Evolutionary conservation across 2,797 vertebrate genomes (phyloP), one percentile per base, ranked within the genome.

Genomic region (Glyptemys insculpta): DNA sequence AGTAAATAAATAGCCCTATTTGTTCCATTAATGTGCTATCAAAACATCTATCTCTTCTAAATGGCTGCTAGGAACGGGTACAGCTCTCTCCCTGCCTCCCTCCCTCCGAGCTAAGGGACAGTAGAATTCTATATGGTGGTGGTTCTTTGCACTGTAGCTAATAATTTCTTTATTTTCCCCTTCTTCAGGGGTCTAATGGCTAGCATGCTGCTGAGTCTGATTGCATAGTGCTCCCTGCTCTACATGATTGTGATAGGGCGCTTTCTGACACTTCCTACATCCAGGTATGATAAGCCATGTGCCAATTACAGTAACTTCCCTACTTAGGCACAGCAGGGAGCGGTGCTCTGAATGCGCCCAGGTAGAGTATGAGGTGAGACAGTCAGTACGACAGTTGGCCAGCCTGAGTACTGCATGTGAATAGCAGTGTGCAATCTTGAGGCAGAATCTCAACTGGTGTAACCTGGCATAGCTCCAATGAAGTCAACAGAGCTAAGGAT

Each of bases 321-420:
- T 72, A 12, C 62, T 76, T 12, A 44, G 49, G 37, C 25, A 78
- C 68, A 27, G 37, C 0, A 1, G 31, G 54, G 52, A 91, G 56
- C 50, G 37, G 23, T 16, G 54, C 72, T 83, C 50, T 80, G 41
- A 21, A 6, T 37, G 34, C 41, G 50, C 4, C 19, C 87, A 78
- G 54, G 47, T 41, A 80, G 52, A 0, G 1, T n/a, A 11, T 41
- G 54, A 25, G 47, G 78, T n/a, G 12, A 0, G 0, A 31, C 0
- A 0, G 11, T 5, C 1, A 15, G 41, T 72, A 19, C 10, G 21
- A 37, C 37, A 23, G 19, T 72, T 72, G 68, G 37, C 37, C 21
- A 72, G 68, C 10, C 2, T 3, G 54, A 76, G 80, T 80, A 88
- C 44, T 4, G 4, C 8, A 78, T 31, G 53, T 56, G 23, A 9